These are phyloP conservation scores for Falco punctatus DNA, from an alignment of 2,113 vertebrate genomes.

Conservation along the genomic window DNA sequence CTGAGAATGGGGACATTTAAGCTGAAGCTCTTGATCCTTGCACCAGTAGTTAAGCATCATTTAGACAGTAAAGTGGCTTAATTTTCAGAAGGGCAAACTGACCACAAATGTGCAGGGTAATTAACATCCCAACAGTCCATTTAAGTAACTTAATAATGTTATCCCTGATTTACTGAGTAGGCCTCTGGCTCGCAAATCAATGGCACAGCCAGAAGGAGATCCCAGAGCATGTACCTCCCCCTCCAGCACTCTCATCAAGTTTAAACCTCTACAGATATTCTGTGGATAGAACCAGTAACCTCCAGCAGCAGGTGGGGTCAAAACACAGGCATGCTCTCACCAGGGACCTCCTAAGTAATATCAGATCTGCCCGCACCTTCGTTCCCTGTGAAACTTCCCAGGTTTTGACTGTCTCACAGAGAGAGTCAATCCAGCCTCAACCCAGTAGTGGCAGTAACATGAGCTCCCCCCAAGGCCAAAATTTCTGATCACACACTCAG, in stretches of 20 bases:
- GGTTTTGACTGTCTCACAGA: slow-evolving; percentile 45
- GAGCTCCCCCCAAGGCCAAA: slow-evolving; percentile 12
- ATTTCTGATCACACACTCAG: slow-evolving; percentile 51
- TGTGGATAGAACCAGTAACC: background rate
- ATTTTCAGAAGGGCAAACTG: slow-evolving; percentile 37
- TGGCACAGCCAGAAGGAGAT: slow-evolving; percentile 28
- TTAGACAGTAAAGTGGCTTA: slow-evolving; percentile 44
- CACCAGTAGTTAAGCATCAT: slow-evolving; percentile 35
- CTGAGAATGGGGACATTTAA: background rate
- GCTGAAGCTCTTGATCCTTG: slow-evolving; percentile 47
- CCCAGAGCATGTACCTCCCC: background rate
- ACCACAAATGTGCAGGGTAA: slow-evolving; percentile 8
- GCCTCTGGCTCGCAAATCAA: slow-evolving; percentile 11
- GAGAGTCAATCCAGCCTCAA: slow-evolving; percentile 53
- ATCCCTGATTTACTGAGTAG: slow-evolving; percentile 39
- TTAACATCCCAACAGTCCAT: slow-evolving; percentile 41
- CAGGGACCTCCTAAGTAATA: slow-evolving; percentile 37
- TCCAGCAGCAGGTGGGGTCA: slow-evolving; percentile 37
- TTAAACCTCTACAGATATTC: slow-evolving; percentile 42
- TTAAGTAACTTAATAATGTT: slow-evolving; percentile 60
- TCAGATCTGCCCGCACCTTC: slow-evolving; percentile 48
- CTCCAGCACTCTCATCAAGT: background rate
- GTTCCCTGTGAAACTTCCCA: slow-evolving; percentile 31
- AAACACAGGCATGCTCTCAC: slow-evolving; percentile 32
- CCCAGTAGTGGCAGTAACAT: slow-evolving; percentile 55